These are phyloP conservation scores for Macrosiphum euphorbiae DNA, from an alignment of 2,888 invertebrate species.

Conservation along the genomic window DNA sequence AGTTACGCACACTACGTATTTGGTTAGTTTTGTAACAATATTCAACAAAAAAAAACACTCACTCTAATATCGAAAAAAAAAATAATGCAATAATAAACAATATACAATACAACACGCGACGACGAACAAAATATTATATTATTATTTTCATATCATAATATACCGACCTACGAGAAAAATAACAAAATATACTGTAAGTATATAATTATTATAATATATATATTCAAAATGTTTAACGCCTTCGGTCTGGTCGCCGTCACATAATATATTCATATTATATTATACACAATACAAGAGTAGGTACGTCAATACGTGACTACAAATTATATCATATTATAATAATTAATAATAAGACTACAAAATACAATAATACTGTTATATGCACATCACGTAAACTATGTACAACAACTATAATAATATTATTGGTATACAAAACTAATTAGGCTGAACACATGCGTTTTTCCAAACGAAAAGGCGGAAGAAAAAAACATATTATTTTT, in stretches of 20 bases:
- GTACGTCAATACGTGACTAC: background rate
- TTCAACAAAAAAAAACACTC: constrained; percentile 46
- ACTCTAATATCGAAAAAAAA: background rate
- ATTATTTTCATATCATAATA: background rate
- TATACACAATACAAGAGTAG: background rate
- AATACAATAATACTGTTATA: background rate
- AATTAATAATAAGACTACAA: background rate
- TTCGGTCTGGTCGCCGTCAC: background rate
- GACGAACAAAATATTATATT: background rate
- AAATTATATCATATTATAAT: background rate
- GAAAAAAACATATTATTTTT: background rate
- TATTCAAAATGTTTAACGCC: background rate
- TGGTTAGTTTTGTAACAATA: constrained; percentile 61
- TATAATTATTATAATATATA: background rate
- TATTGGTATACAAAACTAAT: constrained; percentile 37
- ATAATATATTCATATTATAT: background rate
- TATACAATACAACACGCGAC: background rate
- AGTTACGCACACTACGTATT: background rate
- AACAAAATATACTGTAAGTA: background rate
- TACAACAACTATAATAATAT: background rate
- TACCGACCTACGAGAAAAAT: background rate
- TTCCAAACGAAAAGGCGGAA: background rate
- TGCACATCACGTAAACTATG: background rate
- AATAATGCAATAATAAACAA: constrained; percentile 13
- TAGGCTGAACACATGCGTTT: constrained; percentile 49